These are phyloP conservation scores for Microcebus murinus DNA, from an alignment of 2,113 vertebrate species.

Conservation along the genomic window DNA sequence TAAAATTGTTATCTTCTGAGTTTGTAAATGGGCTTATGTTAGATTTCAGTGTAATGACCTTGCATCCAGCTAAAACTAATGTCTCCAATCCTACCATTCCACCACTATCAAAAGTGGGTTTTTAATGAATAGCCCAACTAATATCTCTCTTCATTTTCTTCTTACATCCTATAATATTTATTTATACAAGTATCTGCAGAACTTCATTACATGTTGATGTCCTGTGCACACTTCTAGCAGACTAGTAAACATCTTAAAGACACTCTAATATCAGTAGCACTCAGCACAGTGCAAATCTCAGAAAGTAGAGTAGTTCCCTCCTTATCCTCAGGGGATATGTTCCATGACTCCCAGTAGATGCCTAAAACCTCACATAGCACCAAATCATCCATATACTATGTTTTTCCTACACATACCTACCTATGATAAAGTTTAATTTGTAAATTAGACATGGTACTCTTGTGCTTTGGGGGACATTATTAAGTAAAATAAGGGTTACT, in stretches of 20 bases:
- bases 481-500: not conserved
- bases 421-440: not conserved
- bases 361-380: not conserved
- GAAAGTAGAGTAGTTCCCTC: not conserved
- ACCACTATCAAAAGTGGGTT: not conserved
- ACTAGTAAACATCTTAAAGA: not conserved
- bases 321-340: not conserved
- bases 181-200: not conserved
- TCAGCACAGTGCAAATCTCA: not conserved
- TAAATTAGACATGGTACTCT: not conserved
- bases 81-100: not conserved
- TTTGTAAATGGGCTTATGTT: not conserved
- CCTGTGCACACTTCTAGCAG: not conserved
- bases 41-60: not conserved
- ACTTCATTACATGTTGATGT: not conserved
- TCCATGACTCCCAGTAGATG: not conserved
- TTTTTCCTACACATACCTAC: not conserved
- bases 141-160: not conserved
- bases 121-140: not conserved
- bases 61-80: not conserved
- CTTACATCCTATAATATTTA: not conserved
- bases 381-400: not conserved
- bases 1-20: not conserved
- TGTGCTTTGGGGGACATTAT: not conserved
- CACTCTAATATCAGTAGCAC: not conserved